Base-by-base conservation (phyloP, 2,888 invertebrate species). In the Orthosia gothica region DNA sequence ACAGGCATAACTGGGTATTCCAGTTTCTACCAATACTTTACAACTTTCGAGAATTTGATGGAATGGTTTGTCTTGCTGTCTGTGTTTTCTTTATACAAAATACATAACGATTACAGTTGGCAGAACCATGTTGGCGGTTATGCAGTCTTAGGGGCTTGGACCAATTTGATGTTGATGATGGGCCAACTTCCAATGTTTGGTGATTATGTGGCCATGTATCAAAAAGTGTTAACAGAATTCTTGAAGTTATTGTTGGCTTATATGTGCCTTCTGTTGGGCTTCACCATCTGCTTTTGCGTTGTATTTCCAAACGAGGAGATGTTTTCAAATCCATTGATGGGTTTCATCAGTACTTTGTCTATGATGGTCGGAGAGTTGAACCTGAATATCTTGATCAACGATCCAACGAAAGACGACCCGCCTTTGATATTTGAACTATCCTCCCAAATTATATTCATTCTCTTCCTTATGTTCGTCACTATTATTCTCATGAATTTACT, bases 331-430 rank as follows among this genome's bases (percentile, higher is more conserved):
- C 98, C 98, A 0, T 97, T 98, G 72, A 98, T 98, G 94, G 98
- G 98, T 9, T 97, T 98, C 68, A 98, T 98, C 23, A 98, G 98
- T 64, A 98, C 98, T 0, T 91, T 98, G 70, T 98, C 98, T 0
- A 98, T 98, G 98, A 98, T 98, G 98, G 98, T 98, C 0, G 98
- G 98, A 0, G 98, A 98, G 91, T 94, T 98, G 70, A 98, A 98
- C 90, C 95, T 98, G 57, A 98, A 98, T 86, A 97, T 98, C 67
- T 92, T 98, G 45, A 97, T 98, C 55, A 98, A 98, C 81, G 98
- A 98, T 88, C 97, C 97, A 0, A 97, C 97, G 82, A 97, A 97
- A 13, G 97, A 97, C 76, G 98, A 98, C 92, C 98, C 98, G 0
- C 98, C 98, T 0, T 97, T 98, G 84, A 93, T 98, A 54, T 96